These are phyloP conservation scores for Hippocampus kuda DNA, from an alignment of 2,797 vertebrate species.

Conservation along the genomic window DNA sequence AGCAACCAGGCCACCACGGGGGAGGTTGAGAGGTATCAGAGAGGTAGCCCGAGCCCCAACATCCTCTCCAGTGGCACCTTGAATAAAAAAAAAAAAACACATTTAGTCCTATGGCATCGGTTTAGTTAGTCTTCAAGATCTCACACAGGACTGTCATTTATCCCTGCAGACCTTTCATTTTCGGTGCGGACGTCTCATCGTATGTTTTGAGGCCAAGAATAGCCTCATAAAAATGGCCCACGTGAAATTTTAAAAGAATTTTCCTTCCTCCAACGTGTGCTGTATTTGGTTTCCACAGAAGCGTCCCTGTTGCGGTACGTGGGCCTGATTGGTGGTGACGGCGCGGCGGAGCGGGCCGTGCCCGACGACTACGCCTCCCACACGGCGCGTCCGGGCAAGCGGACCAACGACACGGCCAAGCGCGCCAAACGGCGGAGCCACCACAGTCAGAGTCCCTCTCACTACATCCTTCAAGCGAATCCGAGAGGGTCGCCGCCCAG, in stretches of 20 bases:
- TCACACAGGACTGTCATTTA: neutral
- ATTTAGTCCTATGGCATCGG: neutral
- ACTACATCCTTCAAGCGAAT: slow-evolving; percentile 83
- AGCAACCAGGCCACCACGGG: slow-evolving; percentile 59
- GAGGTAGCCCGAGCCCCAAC: slow-evolving; percentile 31
- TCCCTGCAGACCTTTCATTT: neutral
- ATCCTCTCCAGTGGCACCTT: slow-evolving; percentile 25
- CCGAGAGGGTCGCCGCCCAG: slow-evolving; percentile 80
- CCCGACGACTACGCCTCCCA: slow-evolving; percentile 87
- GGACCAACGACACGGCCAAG: slow-evolving; percentile 84
- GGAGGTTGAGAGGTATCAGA: slow-evolving; percentile 20
- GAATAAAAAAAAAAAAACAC: neutral
- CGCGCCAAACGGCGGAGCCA: slow-evolving; percentile 92
- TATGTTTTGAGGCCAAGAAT: neutral
- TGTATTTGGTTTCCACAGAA: slow-evolving; percentile 40
- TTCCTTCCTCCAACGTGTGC: too few relatives aligned
- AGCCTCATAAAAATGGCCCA: neutral
- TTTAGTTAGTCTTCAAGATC: neutral
- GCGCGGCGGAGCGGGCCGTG: slow-evolving; percentile 64
- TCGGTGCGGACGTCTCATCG: neutral
- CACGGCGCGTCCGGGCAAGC: slow-evolving; percentile 79
- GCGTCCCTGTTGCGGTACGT: slow-evolving; percentile 87
- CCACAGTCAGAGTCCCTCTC: slow-evolving; percentile 88
- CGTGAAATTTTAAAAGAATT: neutral
- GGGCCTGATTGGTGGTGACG: slow-evolving; percentile 66